A percentile compares a stretch with the other conserved stretches of the same genome.
Conservation (phyloP, 2,113 vertebrate genomes). For the Nestor notabilis region DNA sequence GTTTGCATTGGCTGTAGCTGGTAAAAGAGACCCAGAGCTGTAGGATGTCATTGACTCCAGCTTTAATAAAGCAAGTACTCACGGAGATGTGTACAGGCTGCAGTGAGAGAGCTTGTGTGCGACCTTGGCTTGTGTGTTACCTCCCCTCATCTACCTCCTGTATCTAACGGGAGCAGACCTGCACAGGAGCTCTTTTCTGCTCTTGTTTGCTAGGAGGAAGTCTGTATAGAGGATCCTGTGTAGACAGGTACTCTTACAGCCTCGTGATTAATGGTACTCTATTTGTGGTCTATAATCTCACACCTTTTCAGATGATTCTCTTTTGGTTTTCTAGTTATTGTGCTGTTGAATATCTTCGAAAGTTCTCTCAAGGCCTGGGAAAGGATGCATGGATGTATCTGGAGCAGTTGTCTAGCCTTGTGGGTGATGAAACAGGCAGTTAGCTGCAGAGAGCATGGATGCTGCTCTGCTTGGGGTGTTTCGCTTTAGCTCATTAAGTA, state of each 20-base stretch:
- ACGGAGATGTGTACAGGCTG: no score
- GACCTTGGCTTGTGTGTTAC: not conserved
- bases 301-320: not conserved
- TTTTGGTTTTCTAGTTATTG: not conserved
- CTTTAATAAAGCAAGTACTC: not conserved
- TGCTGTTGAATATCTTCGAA: rapidly evolving
- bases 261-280: not conserved
- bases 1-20: not conserved
- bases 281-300: not conserved
- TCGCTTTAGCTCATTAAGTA: not conserved
- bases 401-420: not conserved
- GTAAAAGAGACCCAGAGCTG: not conserved
- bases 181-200: not conserved
- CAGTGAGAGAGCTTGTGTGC: not conserved
- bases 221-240: not conserved
- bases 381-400: not conserved
- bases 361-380: not conserved
- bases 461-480: not conserved
- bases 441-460: not conserved
- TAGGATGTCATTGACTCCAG: not conserved
- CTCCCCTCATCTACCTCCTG: not conserved
- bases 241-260: not conserved
- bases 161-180: not conserved
- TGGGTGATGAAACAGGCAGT: not conserved
- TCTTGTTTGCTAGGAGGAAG: not conserved